These are phyloP conservation scores for Mylabris sibirica DNA, from an alignment of 2,888 invertebrate genomes.

Conservation along the genomic window DNA sequence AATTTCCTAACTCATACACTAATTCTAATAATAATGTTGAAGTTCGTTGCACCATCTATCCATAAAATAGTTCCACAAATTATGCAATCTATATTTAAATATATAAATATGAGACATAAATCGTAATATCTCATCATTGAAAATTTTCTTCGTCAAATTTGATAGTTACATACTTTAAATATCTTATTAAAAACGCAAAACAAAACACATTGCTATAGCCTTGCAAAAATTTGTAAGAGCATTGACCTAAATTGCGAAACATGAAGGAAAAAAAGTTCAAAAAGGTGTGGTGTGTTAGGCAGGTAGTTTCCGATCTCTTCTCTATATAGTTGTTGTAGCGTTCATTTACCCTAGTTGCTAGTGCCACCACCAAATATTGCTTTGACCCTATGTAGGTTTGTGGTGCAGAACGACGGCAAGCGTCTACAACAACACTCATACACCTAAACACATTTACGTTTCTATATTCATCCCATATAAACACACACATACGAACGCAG, in stretches of 20 bases:
- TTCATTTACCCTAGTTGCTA: constrained; percentile 36
- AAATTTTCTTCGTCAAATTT: too few species aligned
- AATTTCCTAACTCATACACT: not conserved
- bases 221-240: not conserved
- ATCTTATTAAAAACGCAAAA: too few species aligned
- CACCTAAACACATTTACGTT: not conserved
- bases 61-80: not conserved
- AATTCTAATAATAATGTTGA: constrained; percentile 5
- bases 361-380: constrained; percentile 17
- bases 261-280: not conserved
- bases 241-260: not conserved
- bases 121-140: not conserved
- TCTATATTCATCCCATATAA: not conserved
- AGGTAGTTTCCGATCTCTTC: not conserved
- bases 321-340: not conserved
- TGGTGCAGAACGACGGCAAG: constrained; percentile 42
- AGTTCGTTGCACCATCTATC: not conserved
- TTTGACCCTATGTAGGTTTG: constrained; percentile 42
- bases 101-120: not conserved
- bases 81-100: not conserved
- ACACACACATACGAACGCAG: not conserved
- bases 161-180: too few species aligned
- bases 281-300: constrained; percentile 9
- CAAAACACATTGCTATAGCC: not conserved
- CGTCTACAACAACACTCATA: constrained; percentile 41